Percentiles rank a stretch among this genome's conserved stretches.
These are phyloP conservation scores for Eciton burchellii DNA, from an alignment of 1,140 invertebrate species.

Conservation along the genomic window DNA sequence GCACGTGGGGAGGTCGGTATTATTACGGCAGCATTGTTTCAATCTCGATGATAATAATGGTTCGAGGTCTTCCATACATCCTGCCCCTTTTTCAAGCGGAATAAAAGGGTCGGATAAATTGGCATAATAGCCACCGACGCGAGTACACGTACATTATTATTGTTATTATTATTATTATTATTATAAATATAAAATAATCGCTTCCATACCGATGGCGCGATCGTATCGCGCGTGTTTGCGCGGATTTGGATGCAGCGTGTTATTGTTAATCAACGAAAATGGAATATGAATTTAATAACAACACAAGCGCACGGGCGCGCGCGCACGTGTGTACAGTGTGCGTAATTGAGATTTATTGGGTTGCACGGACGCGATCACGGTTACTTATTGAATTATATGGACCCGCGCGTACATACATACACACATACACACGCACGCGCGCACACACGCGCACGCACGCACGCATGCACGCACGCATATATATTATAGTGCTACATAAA, in stretches of 20 bases:
- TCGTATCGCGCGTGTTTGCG: neutral
- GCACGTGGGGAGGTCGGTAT: neutral
- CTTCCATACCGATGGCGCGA: neutral
- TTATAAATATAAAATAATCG: slow-evolving; percentile 35
- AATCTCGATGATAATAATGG: neutral
- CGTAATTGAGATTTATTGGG: slow-evolving; percentile 41
- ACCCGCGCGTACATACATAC: neutral
- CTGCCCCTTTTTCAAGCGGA: neutral
- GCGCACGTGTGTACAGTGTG: neutral
- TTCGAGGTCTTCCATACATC: neutral
- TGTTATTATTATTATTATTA: slow-evolving; percentile 31
- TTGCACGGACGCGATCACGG: slow-evolving; percentile 17
- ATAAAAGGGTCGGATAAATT: slow-evolving; percentile 8
- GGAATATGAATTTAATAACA: slow-evolving; percentile 28
- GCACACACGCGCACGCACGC: too few relatives aligned
- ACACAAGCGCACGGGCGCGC: too few relatives aligned
- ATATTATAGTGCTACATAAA: neutral
- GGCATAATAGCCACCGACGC: neutral
- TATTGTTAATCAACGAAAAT: slow-evolving; percentile 41
- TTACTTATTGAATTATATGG: slow-evolving; percentile 37
- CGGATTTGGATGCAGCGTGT: neutral
- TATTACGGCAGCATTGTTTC: neutral
- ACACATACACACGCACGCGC: neutral
- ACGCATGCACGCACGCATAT: neutral
- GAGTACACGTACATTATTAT: neutral